Evolutionary conservation across 2,888 invertebrate genomes (phyloP).

Genomic region (Trichacis sp.): DNA sequence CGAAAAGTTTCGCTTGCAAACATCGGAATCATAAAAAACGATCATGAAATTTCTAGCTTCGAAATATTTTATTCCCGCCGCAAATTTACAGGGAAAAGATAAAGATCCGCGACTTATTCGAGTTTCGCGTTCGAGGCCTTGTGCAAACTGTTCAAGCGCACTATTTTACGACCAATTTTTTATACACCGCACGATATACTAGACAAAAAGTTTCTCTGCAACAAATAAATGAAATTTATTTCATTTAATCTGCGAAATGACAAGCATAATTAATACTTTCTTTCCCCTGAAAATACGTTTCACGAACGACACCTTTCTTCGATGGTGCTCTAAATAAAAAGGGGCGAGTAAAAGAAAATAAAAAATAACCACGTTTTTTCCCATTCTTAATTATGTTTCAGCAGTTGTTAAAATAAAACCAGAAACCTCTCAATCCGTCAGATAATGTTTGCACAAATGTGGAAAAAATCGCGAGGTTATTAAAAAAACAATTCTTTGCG

Average conservation of each 20-base stretch:
- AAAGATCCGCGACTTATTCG: not conserved
- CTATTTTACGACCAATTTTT: constrained; percentile 1
- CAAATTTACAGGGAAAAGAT: constrained; percentile 2
- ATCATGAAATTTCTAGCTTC: not conserved
- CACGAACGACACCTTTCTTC: not conserved
- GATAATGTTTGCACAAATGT: constrained; percentile 2
- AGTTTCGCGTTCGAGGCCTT: not conserved
- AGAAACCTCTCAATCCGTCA: not conserved
- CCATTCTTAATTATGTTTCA: not conserved
- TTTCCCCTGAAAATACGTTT: not conserved
- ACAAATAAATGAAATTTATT: not conserved
- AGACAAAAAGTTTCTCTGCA: not conserved
- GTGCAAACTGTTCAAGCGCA: not conserved
- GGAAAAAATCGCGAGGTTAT: not conserved
- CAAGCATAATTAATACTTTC: not conserved
- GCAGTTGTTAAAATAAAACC: constrained; percentile 29
- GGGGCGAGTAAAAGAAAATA: too few relatives aligned
- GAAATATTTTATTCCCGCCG: not conserved
- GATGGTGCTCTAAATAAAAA: too few relatives aligned
- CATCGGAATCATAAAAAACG: not conserved
- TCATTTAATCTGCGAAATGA: not conserved
- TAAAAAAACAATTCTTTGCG: constrained; percentile 26
- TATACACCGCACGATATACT: not conserved
- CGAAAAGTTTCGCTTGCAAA: not conserved
- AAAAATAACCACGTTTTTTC: not conserved